These are phyloP conservation scores for Cheilosia variabilis DNA, from an alignment of 2,888 invertebrate species.

Conservation along the genomic window DNA sequence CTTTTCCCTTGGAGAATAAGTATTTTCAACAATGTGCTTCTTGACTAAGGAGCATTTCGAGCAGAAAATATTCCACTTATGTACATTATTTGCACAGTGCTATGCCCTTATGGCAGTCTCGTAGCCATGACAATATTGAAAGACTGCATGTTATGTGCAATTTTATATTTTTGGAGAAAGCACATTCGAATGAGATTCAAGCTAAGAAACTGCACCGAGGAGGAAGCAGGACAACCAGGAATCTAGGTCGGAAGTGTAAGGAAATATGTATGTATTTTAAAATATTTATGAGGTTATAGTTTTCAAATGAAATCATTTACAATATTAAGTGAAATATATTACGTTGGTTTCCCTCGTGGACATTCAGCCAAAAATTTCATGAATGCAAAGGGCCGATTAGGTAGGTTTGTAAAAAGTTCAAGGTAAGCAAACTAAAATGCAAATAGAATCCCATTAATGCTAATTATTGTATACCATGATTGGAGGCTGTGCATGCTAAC, in stretches of 20 bases:
- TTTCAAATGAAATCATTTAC: constrained; percentile 18
- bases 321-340: not conserved
- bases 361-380: too few relatives aligned
- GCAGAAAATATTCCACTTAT: constrained; percentile 73
- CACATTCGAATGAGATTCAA: constrained; percentile 35
- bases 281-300: constrained; percentile 34
- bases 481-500: too few relatives aligned
- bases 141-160: constrained; percentile 61
- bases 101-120: constrained; percentile 63
- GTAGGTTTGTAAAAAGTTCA: too few relatives aligned
- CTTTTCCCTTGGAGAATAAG: constrained; percentile 58
- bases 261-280: constrained; percentile 25
- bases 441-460: too few relatives aligned
- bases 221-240: constrained; percentile 15
- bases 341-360: too few relatives aligned
- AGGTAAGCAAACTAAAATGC: too few relatives aligned
- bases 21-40: constrained; percentile 71
- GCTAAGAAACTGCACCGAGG: constrained; percentile 35
- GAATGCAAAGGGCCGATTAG: too few relatives aligned
- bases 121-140: constrained; percentile 65
- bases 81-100: constrained; percentile 70
- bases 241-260: constrained; percentile 51
- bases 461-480: too few relatives aligned
- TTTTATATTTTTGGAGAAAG: constrained; percentile 49
- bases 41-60: constrained; percentile 69